Evolutionary conservation across 1,140 invertebrate genomes (phyloP), one percentile per base, ranked within the genome.

Genomic region (Hylaeus volcanicus): DNA sequence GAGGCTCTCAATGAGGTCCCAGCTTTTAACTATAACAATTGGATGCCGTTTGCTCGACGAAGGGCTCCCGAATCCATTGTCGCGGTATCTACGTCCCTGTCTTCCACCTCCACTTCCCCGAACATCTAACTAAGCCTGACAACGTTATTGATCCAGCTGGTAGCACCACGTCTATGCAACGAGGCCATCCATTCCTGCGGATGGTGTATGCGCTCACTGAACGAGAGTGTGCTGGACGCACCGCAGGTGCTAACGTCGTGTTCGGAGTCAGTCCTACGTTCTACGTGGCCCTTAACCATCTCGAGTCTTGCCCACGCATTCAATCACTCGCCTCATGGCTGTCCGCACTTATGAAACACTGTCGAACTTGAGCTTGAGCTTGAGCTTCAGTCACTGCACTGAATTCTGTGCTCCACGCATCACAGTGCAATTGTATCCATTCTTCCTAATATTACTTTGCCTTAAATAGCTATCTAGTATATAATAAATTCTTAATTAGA

Each of bases 91-190:
- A 74, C 58, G 74, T 74, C 64, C 83, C 74, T 74, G 45, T 66
- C 61, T 41, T 53, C 60, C 77, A 63, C 83, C 83, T 58, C 70
- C 64, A 63, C 65, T 26, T 73, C 45, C 51, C 79, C 79, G 71
- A 79, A 85, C 83, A 51, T 85, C 73, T 79, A 86, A 81, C 84
- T 83, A 81, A 86, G 81, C 58, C 75, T 82, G 72, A 75, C 79
- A 68, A 43, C 71, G 80, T 82, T 86, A 86, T 85, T 86, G 85
- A 85, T 86, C 85, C 80, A 71, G 39, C 75, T 83, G 84, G 72
- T 74, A 60, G 69, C 64, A 15, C 43, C 69, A 53, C 71, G 82
- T 81, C 64, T 86, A 85, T 84, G 83, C 85, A 86, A 84, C 55
- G 77, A 86, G 86, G 76, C 73, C 75, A 87, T 58, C 64, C 69